A percentile compares a stretch with the other conserved stretches of the same genome.
Conservation (phyloP, 2,888 invertebrate species). For the Lacanobia oleracea region DNA sequence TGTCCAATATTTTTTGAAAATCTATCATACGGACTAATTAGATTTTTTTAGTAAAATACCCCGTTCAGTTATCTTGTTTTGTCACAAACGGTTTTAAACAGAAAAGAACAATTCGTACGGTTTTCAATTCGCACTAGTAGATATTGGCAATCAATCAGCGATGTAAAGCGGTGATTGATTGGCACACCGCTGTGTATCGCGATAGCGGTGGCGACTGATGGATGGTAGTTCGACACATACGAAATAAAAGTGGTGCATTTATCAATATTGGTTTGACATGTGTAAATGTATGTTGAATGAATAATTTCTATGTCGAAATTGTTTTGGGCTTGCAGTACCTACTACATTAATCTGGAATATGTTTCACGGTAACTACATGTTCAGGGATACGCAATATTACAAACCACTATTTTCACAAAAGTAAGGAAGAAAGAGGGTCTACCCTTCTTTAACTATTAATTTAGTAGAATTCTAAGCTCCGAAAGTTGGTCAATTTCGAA, state of each 20-base stretch:
- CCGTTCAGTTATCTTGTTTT: background rate
- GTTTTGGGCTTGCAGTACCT: background rate
- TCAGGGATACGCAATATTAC: background rate
- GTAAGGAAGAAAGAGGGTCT: background rate
- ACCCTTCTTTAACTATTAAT: too few species aligned
- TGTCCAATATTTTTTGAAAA: too few species aligned
- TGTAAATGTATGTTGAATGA: conserved; percentile 1
- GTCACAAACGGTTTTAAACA: background rate
- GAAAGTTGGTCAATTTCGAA: too few species aligned
- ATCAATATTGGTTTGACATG: conserved; percentile 20
- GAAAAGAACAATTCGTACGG: conserved; percentile 3
- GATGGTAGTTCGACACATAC: conserved; percentile 22
- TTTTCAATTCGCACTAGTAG: conserved; percentile 28
- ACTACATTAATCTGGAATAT: background rate
- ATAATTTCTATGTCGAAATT: background rate
- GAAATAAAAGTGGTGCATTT: conserved; percentile 39
- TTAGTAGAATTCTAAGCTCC: background rate
- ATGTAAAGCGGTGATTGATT: conserved; percentile 49
- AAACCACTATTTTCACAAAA: background rate
- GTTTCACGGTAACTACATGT: background rate
- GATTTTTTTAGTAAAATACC: too few species aligned
- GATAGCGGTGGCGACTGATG: conserved; percentile 26
- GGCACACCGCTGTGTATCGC: conserved; percentile 27
- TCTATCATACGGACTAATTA: too few species aligned
- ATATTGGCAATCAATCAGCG: conserved; percentile 42